Base-by-base conservation (phyloP, 2,113 vertebrate genomes). In the Aegithalos caudatus region DNA sequence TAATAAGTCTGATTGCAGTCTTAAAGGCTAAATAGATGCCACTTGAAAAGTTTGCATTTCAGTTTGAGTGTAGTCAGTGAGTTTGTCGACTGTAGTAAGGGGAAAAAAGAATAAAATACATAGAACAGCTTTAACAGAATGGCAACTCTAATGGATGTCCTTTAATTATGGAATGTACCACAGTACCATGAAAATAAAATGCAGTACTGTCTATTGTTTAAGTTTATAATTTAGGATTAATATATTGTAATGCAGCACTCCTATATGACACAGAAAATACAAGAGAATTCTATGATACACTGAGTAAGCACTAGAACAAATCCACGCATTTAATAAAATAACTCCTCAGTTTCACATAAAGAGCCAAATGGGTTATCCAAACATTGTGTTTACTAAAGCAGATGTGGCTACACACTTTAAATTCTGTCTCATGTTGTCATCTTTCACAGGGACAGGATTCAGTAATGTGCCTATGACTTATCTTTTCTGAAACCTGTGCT, bases 201-300 rank as follows among this genome's bases (percentile, higher is more conserved):
- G n/a, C 24, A n/a, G 40, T 47, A 61, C 19, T 64, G 15, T 50
- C 45, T 78, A 38, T 64, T 89, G 42, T 56, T 95, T 53, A 79
- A 66, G 10, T 44, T 86, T 95, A 67, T 81, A 77, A 95, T 90
- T 95, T 83, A 94, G 69, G 37, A 45, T 65, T 71, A 72, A 71
- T 80, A 10, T 60, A 20, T 37, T n/a, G 16, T 21, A 61, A 48
- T 40, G 58, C 25, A 48, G 23, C n/a, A 19, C 16, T 81, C 42
- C 14, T 48, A 7, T n/a, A 24, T 29, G 64, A 64, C 37, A 33
- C 47, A 56, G 44, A 71, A 77, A 50, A 37, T 48, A n/a, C 47
- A 20, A 40, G 78, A 73, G n/a, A 86, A 81, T 89, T 90, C 54
- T 88, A 22, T 64, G 58, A 86, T 42, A 53, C 33, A 56, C 40